Evolutionary conservation across 1,140 invertebrate genomes (phyloP), one percentile per base, ranked within the genome.

Genomic region (Holotrichia oblita): DNA sequence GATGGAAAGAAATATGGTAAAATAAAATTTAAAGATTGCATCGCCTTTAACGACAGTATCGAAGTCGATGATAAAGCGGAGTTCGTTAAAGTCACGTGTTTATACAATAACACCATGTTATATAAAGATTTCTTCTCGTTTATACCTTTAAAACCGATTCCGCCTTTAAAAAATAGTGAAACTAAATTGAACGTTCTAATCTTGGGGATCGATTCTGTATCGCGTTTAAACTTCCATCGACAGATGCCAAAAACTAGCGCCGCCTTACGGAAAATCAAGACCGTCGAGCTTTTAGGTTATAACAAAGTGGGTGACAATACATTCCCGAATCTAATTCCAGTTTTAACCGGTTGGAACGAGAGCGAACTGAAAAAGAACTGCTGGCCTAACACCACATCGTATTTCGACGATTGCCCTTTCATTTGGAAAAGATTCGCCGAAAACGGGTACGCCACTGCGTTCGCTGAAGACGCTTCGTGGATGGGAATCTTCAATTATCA

Each of bases 221-320:
- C 96, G 0, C 89, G 95, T 69, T 88, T 97, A 73, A 97, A 97
- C 87, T 93, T 96, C 78, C 90, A 94, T 64, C 90, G 96, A 22
- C 93, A 94, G 78, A 94, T 97, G 93, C 93, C 93, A 0, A 90
- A 90, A 82, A 94, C 0, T 85, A 91, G 0, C 81, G 87, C 0
- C 91, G 90, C 81, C 87, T 96, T 80, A 12, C 88, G 89, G 77
- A 85, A 90, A 10, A 86, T 94, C 6, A 88, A 87, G 0, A 91
- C 92, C 9, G 89, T 94, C 8, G 93, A 94, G 85, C 88, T 96
- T 80, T 83, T 92, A 73, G 95, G 95, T 14, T 96, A 94, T 85
- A 95, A 94, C 81, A 96, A 96, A 89, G 91, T 95, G 4, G 95
- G 90, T 0, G 94, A 95, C 82, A 96, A 96, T 83, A 96, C 95